A percentile compares a stretch with the other conserved stretches of the same genome.
Evolutionary conservation across 2,888 invertebrate species (phyloP).

Genomic region (Synergus itoensis): DNA sequence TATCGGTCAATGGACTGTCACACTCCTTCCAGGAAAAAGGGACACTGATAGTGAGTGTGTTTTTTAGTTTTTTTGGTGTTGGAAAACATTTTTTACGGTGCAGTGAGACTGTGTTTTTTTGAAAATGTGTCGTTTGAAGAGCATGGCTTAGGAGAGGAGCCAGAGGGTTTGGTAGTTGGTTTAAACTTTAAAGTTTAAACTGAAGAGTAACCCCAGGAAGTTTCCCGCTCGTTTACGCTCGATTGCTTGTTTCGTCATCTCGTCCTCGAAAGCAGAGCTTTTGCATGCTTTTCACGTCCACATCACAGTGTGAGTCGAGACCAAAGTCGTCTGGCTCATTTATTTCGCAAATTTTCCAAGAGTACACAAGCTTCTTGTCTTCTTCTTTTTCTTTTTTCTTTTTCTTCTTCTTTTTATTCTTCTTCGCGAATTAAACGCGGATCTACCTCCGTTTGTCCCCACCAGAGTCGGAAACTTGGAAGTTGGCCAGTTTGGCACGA

Average conservation of each 20-base stretch:
- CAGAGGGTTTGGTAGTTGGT: background rate
- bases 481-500: slow-evolving; percentile 25
- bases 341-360: slow-evolving; percentile 24
- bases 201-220: slow-evolving; percentile 23
- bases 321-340: slow-evolving; percentile 12
- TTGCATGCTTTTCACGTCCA: slow-evolving; percentile 28
- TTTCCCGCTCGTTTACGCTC: slow-evolving; percentile 28
- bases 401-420: background rate
- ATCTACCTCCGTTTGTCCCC: slow-evolving; percentile 16
- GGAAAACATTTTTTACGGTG: background rate
- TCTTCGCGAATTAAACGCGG: slow-evolving; percentile 24
- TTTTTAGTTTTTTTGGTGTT: background rate
- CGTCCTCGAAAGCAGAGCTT: slow-evolving; percentile 30
- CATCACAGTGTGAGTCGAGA: background rate
- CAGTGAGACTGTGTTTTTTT: slow-evolving; percentile 27
- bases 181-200: background rate
- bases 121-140: slow-evolving; percentile 4
- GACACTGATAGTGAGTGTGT: slow-evolving; percentile 2
- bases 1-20: background rate
- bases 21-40: background rate
- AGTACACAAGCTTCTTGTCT: background rate
- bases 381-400: too few species aligned
- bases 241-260: slow-evolving; percentile 22
- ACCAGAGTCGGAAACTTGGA: slow-evolving; percentile 20
- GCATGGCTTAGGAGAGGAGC: slow-evolving; percentile 4